Percentiles rank a stretch among this genome's conserved stretches.
phyloP scores from a whole-genome alignment of 2,113 vertebrate genomes.

The Orientallactaga bullata region DNA sequence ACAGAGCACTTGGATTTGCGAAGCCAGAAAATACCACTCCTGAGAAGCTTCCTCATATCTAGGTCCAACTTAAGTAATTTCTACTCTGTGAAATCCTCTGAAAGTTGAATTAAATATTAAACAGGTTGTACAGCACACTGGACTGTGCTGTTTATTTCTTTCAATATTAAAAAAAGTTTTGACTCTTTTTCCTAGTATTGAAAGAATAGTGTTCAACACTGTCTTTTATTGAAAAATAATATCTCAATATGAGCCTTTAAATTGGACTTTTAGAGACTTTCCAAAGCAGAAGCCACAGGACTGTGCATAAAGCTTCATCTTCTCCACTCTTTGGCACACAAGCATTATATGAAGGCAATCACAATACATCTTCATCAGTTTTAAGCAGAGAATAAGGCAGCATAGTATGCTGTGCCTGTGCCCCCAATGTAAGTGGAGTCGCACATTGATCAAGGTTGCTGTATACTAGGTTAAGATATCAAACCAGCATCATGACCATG shows the following conservation, averaged over 20 bases:
- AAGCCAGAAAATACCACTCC: not conserved
- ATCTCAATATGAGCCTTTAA: not conserved
- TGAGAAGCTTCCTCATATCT: not conserved
- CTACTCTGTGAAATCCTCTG: constrained; percentile 5
- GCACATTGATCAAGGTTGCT: not conserved
- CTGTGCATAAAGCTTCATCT: not conserved
- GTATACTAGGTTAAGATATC: constrained; percentile 17
- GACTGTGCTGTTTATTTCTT: not conserved
- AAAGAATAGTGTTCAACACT: not conserved
- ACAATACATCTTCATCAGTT: not conserved
- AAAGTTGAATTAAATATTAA: constrained; percentile 41
- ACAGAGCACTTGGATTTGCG: not conserved
- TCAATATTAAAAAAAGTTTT: not conserved
- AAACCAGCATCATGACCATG: not conserved
- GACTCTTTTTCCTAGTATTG: not conserved
- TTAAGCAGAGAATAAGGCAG: constrained; percentile 24
- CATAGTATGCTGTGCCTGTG: not conserved
- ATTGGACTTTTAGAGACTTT: not conserved
- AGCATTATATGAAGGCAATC: no score
- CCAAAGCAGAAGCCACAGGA: not conserved
- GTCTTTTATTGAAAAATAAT: not conserved
- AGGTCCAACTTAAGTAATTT: not conserved
- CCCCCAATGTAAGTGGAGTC: not conserved
- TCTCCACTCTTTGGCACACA: not conserved
- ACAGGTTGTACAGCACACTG: not conserved